These are phyloP conservation scores for Aphelinus atriplicis DNA, from an alignment of 1,140 invertebrate genomes.

Conservation along the genomic window DNA sequence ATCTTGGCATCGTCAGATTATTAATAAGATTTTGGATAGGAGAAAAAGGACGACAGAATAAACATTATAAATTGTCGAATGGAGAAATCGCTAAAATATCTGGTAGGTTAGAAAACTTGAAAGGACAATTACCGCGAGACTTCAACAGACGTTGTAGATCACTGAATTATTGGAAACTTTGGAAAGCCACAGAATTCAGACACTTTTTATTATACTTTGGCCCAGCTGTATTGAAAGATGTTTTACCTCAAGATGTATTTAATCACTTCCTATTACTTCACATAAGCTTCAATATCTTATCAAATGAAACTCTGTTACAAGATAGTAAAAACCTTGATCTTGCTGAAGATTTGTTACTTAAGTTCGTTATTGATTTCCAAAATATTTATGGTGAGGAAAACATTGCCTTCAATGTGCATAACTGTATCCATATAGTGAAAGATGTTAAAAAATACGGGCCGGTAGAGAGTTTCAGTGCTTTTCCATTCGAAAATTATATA, in stretches of 20 bases:
- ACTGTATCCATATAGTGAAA: too few relatives aligned
- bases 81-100: slow-evolving; percentile 15
- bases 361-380: neutral
- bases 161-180: slow-evolving; percentile 41
- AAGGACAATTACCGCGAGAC: neutral
- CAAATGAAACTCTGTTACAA: neutral
- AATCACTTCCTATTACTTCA: slow-evolving; percentile 43
- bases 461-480: too few relatives aligned
- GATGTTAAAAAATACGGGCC: too few relatives aligned
- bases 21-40: too few relatives aligned
- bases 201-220: slow-evolving; percentile 52
- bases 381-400: too few relatives aligned
- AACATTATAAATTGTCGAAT: slow-evolving; percentile 24
- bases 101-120: slow-evolving; percentile 3
- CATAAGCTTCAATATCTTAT: slow-evolving; percentile 38
- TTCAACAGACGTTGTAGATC: slow-evolving; percentile 47
- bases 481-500: too few relatives aligned
- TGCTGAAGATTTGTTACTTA: too few relatives aligned
- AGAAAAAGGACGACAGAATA: slow-evolving; percentile 27
- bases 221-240: slow-evolving; percentile 44
- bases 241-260: slow-evolving; percentile 21
- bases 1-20: too few relatives aligned
- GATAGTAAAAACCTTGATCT: neutral
- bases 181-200: slow-evolving; percentile 24
- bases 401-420: too few relatives aligned